Conservation (phyloP, 2,888 invertebrate species). For the Molanna angustata region DNA sequence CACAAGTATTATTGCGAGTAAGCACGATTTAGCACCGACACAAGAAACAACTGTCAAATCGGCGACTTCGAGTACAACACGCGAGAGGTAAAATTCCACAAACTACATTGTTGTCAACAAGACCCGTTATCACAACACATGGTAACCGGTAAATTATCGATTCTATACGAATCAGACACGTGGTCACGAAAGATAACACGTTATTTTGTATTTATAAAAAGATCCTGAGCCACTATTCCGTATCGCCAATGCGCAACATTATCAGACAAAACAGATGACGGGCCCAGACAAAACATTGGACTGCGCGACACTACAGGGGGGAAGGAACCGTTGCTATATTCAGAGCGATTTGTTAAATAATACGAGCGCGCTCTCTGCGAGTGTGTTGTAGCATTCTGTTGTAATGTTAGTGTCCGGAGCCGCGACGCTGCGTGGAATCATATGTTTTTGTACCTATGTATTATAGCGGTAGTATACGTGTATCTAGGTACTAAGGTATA, state of each 20-base stretch:
- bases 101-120: conserved; percentile 7
- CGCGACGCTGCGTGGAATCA: not conserved
- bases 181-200: conserved; percentile 6
- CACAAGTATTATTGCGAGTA: too few species aligned
- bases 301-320: not conserved
- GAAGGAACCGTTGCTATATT: conserved; percentile 5
- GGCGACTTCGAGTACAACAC: too few species aligned
- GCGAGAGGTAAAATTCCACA: not conserved
- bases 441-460: too few species aligned
- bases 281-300: conserved; percentile 9
- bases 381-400: conserved; percentile 9
- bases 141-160: conserved; percentile 11
- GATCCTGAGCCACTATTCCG: too few species aligned
- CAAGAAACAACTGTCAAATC: conserved; percentile 10
- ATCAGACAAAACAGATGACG: too few species aligned
- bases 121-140: conserved; percentile 12
- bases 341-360: conserved; percentile 7
- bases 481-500: too few species aligned
- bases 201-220: not conserved
- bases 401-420: not conserved
- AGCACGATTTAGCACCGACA: too few species aligned
- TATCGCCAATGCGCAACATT: too few species aligned
- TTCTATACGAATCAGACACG: conserved; percentile 6
- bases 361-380: conserved; percentile 1
- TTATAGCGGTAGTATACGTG: too few species aligned